Evolutionary conservation across 2,888 invertebrate species (phyloP).

Genomic region (Drosophila prolongata): DNA sequence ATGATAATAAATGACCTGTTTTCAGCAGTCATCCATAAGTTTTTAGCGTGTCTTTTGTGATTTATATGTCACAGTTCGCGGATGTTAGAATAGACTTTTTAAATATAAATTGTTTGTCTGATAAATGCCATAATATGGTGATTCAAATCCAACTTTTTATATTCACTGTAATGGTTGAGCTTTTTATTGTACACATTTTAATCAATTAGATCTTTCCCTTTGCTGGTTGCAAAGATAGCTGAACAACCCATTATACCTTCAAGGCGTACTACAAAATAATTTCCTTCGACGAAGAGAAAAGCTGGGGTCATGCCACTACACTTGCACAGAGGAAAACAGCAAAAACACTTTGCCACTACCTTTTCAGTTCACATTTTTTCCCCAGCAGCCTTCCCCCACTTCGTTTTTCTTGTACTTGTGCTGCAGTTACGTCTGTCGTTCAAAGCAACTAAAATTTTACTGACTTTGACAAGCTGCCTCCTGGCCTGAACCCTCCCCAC

Average conservation of each 20-base stretch:
- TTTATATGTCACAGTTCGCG: neutral
- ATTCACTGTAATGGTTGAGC: neutral
- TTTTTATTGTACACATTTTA: slow-evolving; percentile 18
- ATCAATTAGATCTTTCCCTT: slow-evolving; percentile 17
- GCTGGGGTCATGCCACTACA: slow-evolving; percentile 4
- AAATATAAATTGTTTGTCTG: neutral
- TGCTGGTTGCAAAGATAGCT: slow-evolving; percentile 4
- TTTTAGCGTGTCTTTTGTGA: neutral
- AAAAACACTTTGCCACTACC: slow-evolving; percentile 51
- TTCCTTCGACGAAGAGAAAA: neutral
- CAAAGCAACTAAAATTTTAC: slow-evolving; percentile 66
- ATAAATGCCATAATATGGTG: neutral
- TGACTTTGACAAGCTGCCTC: slow-evolving; percentile 75
- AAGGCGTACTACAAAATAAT: slow-evolving; percentile 25
- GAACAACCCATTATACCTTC: slow-evolving; percentile 24
- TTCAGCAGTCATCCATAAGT: neutral
- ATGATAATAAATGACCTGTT: neutral
- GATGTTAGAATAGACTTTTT: too few relatives aligned
- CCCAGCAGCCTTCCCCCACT: slow-evolving; percentile 43
- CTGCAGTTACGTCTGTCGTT: slow-evolving; percentile 43
- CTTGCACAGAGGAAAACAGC: slow-evolving; percentile 11
- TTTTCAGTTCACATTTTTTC: slow-evolving; percentile 65
- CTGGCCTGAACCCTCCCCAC: slow-evolving; percentile 1
- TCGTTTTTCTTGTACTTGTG: slow-evolving; percentile 28
- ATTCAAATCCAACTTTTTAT: neutral